Base-by-base conservation (phyloP, 2,113 vertebrate species). In the Muscicapa adusta region DNA sequence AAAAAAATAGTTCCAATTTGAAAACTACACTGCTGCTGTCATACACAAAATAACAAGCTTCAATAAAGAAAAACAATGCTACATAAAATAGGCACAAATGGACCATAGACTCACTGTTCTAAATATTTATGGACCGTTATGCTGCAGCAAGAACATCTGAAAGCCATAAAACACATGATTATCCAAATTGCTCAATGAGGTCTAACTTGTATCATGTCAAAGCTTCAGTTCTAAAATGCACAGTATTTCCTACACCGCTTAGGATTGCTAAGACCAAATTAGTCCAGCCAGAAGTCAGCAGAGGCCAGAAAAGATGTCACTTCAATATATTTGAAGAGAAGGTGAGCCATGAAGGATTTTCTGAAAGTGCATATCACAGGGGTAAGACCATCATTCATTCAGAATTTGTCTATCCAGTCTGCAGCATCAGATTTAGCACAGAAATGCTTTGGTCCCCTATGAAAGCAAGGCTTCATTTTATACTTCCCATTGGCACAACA, bases 71-170 rank as follows among this genome's bases (percentile, higher is more conserved):
- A 95, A 95, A 61, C 60, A 77, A 26, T 48, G 34, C 40, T 77
- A 81, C 48, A 84, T 71, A 87, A 95, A 94, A 88, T 68, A 65
- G 88, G 72, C 48, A 86, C 82, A 91, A 96, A 94, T 68, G 83
- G 68, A 56, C 91, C 34, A 19, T 31, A 70, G 77, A 53, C 28
- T 74, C 26, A 14, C 47, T 91, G 18, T 85, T 85, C 94, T 97
- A 96, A 96, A 97, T 96, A 96, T 97, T 96, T 95, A 97, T 96
- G 54, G 94, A 73, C 33, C 8, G 88, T 86, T 89, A 79, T 22
- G 4, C 66, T 88, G 56, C 78, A 93, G 51, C 43, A 90, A 85
- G 75, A 93, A 91, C 56, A 54, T 88, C 48, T 86, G 86, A 93
- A 96, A 92, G 89, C 81, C 83, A 78, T 74, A 95, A 95, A 96